Percentiles rank a stretch among this genome's conserved stretches.
These are phyloP conservation scores for Campoletis sonorensis DNA, from an alignment of 1,140 invertebrate species.

Conservation along the genomic window DNA sequence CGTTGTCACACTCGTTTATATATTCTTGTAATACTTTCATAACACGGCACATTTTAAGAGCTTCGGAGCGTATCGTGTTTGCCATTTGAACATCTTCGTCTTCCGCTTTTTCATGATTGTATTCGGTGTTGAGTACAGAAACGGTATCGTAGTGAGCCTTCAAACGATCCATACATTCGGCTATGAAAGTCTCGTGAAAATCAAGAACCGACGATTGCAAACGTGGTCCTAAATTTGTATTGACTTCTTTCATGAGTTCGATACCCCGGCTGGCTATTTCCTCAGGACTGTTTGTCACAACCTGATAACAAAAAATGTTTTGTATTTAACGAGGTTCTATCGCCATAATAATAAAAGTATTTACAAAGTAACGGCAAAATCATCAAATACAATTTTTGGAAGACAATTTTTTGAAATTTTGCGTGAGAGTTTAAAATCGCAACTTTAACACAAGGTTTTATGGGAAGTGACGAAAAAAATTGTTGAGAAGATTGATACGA, in stretches of 20 bases:
- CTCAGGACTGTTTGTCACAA: constrained; percentile 92
- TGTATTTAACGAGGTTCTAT: no score
- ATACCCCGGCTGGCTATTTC: constrained; percentile 95
- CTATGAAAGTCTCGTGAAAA: constrained; percentile 94
- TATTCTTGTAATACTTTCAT: constrained; percentile 97
- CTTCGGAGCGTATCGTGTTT: constrained; percentile 81
- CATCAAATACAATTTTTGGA: no score
- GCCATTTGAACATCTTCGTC: constrained; percentile 67
- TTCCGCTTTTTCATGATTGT: constrained; percentile 75
- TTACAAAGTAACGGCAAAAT: no score
- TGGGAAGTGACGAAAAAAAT: no score
- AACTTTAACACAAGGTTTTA: no score
- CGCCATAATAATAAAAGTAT: no score
- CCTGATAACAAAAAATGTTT: no score
- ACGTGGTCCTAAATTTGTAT: constrained; percentile 93
- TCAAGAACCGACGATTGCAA: constrained; percentile 85
- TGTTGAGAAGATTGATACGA: no score
- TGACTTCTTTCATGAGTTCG: constrained; percentile 93
- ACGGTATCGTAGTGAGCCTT: constrained; percentile 89
- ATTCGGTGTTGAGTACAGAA: constrained; percentile 79
- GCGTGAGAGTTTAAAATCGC: no score
- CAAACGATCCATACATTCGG: constrained; percentile 91
- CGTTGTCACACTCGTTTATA: constrained; percentile 95
- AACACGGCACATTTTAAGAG: constrained; percentile 94
- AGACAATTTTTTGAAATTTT: no score